Conservation (phyloP, 2,888 invertebrate species). For the Drosophila algonquin region DNA sequence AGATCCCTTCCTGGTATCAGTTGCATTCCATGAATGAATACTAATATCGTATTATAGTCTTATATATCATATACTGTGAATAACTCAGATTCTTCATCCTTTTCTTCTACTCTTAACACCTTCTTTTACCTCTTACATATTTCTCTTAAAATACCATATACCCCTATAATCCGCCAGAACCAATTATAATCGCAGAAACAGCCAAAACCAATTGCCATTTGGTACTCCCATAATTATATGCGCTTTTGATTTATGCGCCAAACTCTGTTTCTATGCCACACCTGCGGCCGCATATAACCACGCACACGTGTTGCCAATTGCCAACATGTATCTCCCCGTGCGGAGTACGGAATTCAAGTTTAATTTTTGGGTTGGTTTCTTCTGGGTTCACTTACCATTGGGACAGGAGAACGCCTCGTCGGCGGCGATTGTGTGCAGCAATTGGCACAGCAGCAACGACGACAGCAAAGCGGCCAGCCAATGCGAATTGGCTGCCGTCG, state of each 20-base stretch:
- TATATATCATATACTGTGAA: background rate
- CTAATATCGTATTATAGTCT: background rate
- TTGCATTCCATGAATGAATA: too few relatives aligned
- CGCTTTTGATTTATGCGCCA: constrained; percentile 64
- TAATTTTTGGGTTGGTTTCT: constrained; percentile 31
- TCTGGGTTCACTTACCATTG: constrained; percentile 81
- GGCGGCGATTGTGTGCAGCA: constrained; percentile 60
- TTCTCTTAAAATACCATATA: constrained; percentile 23
- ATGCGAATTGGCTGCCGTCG: constrained; percentile 83
- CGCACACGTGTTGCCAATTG: constrained; percentile 69
- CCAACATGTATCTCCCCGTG: constrained; percentile 26
- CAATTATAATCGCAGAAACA: constrained; percentile 43
- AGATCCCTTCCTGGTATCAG: too few relatives aligned
- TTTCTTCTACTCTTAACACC: background rate
- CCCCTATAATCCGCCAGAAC: background rate
- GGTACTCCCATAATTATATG: constrained; percentile 51
- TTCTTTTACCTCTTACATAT: background rate
- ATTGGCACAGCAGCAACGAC: constrained; percentile 52
- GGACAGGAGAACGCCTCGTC: constrained; percentile 84
- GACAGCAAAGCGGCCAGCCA: constrained; percentile 84
- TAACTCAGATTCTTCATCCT: background rate
- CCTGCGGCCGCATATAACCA: constrained; percentile 51
- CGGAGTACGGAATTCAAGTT: constrained; percentile 53
- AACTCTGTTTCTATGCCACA: constrained; percentile 51
- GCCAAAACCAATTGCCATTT: constrained; percentile 17